Evolutionary conservation across 2,113 vertebrate species (phyloP), one percentile per base, ranked within the genome.

Genomic region (Dolichallabes microphthalmus): DNA sequence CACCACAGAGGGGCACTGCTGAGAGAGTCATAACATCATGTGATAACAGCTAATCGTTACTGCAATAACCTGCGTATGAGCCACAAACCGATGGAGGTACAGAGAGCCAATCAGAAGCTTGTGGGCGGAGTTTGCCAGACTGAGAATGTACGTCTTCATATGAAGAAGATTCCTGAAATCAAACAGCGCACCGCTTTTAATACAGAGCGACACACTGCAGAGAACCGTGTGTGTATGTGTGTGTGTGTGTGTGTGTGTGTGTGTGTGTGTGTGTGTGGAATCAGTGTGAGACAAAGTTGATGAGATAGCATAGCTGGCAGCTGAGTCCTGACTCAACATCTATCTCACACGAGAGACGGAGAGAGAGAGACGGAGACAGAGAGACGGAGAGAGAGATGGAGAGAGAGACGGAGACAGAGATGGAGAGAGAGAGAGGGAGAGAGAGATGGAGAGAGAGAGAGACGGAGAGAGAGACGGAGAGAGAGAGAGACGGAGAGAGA

Each of bases 271-370:
- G n/a, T 76, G 50, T 9, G 53, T 45, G 30, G 55, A 55, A 63
- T 58, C 25, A 58, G 52, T 85, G 52, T 85, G 50, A 79, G 76
- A 80, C 53, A 11, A 85, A 69, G 58, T 58, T 85, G 84, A 80
- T 85, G 63, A 85, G 74, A 85, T 85, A 52, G 82, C 82, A 86
- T 27, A 32, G 39, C 35, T 50, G 76, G 50, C 58, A 52, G 53
- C 81, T 74, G 55, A 68, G 39, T 79, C 61, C 77, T 89, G 58
- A 87, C 82, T 80, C 19, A 81, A 80, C 20, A 25, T 14, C 13
- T 80, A 68, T 85, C 35, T 79, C 71, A 50, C 25, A 75, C 73
- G 68, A 17, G 22, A 53, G 45, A 73, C 69, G 22, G 20, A 45
- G 19, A 45, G 8, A 45, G 8, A 35, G 2, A 66, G 27, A 35